Evolutionary conservation across 2,797 vertebrate species (phyloP).

Genomic region (Enteromius radiatus): DNA sequence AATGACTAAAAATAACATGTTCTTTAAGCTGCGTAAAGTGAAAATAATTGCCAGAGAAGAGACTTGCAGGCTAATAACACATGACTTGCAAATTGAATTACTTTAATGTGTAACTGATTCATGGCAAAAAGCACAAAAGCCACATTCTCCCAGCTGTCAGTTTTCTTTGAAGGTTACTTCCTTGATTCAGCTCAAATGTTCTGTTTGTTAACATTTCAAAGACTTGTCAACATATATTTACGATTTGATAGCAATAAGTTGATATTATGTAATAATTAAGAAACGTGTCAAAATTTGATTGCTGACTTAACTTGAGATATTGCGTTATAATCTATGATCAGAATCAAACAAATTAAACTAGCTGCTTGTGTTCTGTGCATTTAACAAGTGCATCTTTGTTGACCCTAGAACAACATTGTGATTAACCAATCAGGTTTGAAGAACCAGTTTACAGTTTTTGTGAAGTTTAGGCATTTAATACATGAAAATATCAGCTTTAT

Average conservation of each 20-base stretch:
- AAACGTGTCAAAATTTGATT: background rate
- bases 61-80: background rate
- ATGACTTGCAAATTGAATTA: conserved; percentile 2
- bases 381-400: background rate
- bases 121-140: background rate
- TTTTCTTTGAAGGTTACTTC: conserved; percentile 17
- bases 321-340: background rate
- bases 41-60: background rate
- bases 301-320: background rate
- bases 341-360: background rate
- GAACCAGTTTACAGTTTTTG: no score
- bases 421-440: no score
- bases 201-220: background rate
- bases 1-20: background rate
- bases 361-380: background rate
- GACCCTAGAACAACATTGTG: no score
- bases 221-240: background rate
- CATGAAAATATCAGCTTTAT: conserved; percentile 61
- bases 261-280: background rate
- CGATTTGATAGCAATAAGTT: background rate
- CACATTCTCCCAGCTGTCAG: background rate
- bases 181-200: background rate
- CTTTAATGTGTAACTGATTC: conserved; percentile 28
- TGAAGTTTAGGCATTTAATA: background rate
- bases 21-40: background rate